Base-by-base conservation (phyloP, 1,140 invertebrate species). In the Eriosoma lanigerum region DNA sequence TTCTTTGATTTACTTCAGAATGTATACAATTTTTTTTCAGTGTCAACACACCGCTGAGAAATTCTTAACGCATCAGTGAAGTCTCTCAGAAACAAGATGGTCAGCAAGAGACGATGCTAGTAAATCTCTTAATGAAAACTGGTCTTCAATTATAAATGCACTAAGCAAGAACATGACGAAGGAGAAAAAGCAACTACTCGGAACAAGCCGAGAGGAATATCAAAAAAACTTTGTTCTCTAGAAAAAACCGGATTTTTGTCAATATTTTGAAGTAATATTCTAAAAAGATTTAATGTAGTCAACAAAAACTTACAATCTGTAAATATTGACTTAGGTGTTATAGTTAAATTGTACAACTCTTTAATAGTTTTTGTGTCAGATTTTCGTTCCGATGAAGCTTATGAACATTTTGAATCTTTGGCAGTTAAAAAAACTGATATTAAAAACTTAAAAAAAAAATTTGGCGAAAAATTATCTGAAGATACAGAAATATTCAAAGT, bases 1-100 rank as follows among this genome's bases (percentile, higher is more conserved):
- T 84, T 83, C 73, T 84, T 84, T 81, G 72, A 81, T 56, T 75
- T 83, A 29, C 68, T 83, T 26, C 82, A 84, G 81, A 24, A 76
- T 78, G 15, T 83, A 24, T 84, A 83, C 46, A 81, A 15, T 19
- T 84, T 83, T 81, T 85, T 84, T 60, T 82, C 82, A 75, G 81
- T 78, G 24, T 83, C 82, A 46, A 83, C 82, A 60, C 48, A 83
- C 19, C 81, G 83, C 76, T 83, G 82, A 81, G 46, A 73, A 64
- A 81, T 82, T 38, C 64, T 84, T 6, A 81, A 29, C 24, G n/a
- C 58, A 44, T 32, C 58, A 70, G 15, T 82, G 44, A 60, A 9
- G 58, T 38, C 60, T 82, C 24, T 82, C 81, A 3, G 19, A 66
- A 58, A 83, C 82, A 38, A 72, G 83, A 68, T 82, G 83, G 83